These are phyloP conservation scores for Cheilosia vernalis DNA, from an alignment of 2,888 invertebrate genomes.

Conservation along the genomic window DNA sequence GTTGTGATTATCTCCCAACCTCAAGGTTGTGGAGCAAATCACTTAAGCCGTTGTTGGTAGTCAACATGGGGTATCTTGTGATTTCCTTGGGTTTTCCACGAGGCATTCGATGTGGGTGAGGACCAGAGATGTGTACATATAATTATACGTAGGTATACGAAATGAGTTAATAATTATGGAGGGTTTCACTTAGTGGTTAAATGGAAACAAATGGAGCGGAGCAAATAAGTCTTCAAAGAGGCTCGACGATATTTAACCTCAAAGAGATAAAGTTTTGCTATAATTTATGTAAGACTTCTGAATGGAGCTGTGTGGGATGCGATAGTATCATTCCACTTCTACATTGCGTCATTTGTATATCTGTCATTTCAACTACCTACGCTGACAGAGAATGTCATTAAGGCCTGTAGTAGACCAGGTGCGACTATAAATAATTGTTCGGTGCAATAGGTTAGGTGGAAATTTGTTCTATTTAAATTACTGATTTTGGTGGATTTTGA, in stretches of 20 bases:
- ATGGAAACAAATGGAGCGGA: conserved; percentile 6
- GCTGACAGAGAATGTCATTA: too few relatives aligned
- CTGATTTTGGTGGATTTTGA: too few relatives aligned
- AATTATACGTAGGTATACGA: conserved; percentile 5
- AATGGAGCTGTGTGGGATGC: neutral
- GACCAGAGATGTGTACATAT: neutral
- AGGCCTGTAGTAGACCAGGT: too few relatives aligned
- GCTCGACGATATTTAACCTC: neutral
- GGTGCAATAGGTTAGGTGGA: too few relatives aligned
- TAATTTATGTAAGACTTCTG: neutral
- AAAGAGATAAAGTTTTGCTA: neutral
- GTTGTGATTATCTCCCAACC: conserved; percentile 67
- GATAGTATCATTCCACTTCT: too few relatives aligned
- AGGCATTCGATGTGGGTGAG: neutral
- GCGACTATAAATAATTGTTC: too few relatives aligned
- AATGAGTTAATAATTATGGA: conserved; percentile 66
- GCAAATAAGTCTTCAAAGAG: conserved; percentile 4
- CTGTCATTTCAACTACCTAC: neutral
- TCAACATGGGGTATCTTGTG: conserved; percentile 57
- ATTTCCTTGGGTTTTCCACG: conserved; percentile 32
- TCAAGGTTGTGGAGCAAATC: conserved; percentile 64
- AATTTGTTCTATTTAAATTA: too few relatives aligned
- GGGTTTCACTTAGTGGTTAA: conserved; percentile 28
- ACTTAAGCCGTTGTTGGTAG: conserved; percentile 64
- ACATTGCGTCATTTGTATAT: neutral